A percentile compares a stretch with the other conserved stretches of the same genome.
phyloP scores from a whole-genome alignment of 2,888 invertebrate genomes.

The Caenorhabditis zanzibari region DNA sequence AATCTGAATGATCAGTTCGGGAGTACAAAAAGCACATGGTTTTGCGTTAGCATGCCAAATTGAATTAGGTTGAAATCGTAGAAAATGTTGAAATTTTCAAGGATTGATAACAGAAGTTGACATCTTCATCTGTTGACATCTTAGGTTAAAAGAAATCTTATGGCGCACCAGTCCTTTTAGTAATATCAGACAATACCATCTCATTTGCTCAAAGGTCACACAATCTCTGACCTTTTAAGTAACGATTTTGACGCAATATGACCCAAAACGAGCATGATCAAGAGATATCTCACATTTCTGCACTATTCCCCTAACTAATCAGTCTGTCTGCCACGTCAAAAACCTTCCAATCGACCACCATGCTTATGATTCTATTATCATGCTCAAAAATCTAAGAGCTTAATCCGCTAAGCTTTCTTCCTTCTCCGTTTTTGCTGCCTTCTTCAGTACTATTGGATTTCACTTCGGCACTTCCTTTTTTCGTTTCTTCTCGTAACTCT shows the following conservation, averaged over 20 bases:
- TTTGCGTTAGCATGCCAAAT: too few relatives aligned
- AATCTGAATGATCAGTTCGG: too few relatives aligned
- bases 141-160: too few relatives aligned
- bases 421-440: not conserved
- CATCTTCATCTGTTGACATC: too few relatives aligned
- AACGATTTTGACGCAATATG: too few relatives aligned
- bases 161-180: too few relatives aligned
- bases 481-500: constrained; percentile 10
- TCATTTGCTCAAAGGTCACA: too few relatives aligned
- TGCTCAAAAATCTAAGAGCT: constrained; percentile 11
- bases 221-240: too few relatives aligned
- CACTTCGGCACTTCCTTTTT: constrained; percentile 29
- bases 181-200: too few relatives aligned
- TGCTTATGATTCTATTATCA: constrained; percentile 12
- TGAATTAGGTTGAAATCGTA: not conserved
- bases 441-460: constrained; percentile 51
- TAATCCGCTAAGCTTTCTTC: constrained; percentile 50
- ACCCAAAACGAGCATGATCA: too few relatives aligned
- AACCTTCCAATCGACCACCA: constrained; percentile 6
- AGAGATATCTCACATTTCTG: too few relatives aligned
- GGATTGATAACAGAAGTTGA: not conserved
- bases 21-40: too few relatives aligned
- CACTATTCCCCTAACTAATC: not conserved
- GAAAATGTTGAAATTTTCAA: not conserved
- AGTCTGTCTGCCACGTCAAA: constrained; percentile 10